Evolutionary conservation across 2,113 vertebrate species (phyloP).

Genomic region (Stigmatopora argus): DNA sequence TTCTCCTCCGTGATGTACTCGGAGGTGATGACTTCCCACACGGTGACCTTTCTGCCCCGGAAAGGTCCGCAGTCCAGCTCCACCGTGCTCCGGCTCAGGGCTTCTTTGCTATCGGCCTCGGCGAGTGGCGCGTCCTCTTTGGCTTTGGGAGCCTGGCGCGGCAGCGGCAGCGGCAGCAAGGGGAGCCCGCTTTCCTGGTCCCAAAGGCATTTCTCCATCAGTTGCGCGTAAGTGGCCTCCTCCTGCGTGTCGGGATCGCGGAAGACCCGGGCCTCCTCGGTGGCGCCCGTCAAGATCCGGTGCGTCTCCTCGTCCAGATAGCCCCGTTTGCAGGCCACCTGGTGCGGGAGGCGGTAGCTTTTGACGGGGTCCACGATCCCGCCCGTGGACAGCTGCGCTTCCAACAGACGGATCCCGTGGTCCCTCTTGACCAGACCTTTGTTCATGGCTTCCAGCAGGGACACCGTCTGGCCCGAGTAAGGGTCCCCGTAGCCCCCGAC

Average conservation of each 20-base stretch:
- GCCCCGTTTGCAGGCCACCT: slow-evolving; percentile 80
- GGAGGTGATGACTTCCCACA: slow-evolving; percentile 93
- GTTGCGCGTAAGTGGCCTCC: slow-evolving; percentile 74
- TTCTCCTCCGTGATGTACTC: slow-evolving; percentile 89
- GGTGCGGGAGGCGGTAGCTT: slow-evolving; percentile 84
- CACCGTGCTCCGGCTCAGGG: slow-evolving; percentile 72
- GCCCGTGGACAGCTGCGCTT: slow-evolving; percentile 85
- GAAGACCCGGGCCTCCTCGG: slow-evolving; percentile 74
- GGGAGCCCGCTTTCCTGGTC: slow-evolving; percentile 81
- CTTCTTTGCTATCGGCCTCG: slow-evolving; percentile 79
- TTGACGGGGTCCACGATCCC: slow-evolving; percentile 85
- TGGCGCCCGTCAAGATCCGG: slow-evolving; percentile 60
- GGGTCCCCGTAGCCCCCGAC: slow-evolving; percentile 88
- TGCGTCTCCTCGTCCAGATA: slow-evolving; percentile 77
- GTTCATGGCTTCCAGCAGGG: slow-evolving; percentile 86
- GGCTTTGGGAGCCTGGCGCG: slow-evolving; percentile 61
- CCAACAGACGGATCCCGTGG: slow-evolving; percentile 79
- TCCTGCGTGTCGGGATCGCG: slow-evolving; percentile 77
- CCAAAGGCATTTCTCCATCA: slow-evolving; percentile 74
- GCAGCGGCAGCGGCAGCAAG: slow-evolving; percentile 79
- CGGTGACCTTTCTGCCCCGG: slow-evolving; percentile 78
- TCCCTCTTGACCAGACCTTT: slow-evolving; percentile 86
- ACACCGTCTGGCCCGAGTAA: slow-evolving; percentile 82
- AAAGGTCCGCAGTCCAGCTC: slow-evolving; percentile 81
- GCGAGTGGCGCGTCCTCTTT: slow-evolving; percentile 75